Percentiles rank a stretch among this genome's conserved stretches.
These are phyloP conservation scores for Eupithecia vulgata DNA, from an alignment of 2,888 invertebrate genomes.

Conservation along the genomic window DNA sequence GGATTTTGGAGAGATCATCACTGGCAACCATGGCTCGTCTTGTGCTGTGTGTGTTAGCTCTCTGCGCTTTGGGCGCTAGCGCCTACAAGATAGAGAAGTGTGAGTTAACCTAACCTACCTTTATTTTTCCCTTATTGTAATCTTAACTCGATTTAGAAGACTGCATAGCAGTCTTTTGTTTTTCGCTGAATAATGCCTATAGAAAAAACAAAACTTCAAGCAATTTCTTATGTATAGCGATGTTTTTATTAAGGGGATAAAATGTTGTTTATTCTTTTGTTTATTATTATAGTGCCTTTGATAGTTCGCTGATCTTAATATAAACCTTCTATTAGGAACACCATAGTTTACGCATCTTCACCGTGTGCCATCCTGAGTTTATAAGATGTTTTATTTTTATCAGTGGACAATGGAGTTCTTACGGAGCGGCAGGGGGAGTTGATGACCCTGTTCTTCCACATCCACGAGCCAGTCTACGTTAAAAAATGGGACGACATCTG, in stretches of 20 bases:
- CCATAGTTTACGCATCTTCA: background rate
- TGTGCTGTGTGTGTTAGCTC: slow-evolving; percentile 67
- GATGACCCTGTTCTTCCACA: slow-evolving; percentile 73
- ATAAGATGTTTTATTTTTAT: slow-evolving; percentile 36
- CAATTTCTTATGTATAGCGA: background rate
- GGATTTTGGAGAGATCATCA: slow-evolving; percentile 44
- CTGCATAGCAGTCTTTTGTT: background rate
- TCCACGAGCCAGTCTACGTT: slow-evolving; percentile 84
- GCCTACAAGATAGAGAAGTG: slow-evolving; percentile 57
- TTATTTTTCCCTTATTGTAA: background rate
- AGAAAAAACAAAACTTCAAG: background rate
- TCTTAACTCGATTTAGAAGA: background rate
- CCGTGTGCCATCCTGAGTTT: no score
- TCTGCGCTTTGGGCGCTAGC: slow-evolving; percentile 63
- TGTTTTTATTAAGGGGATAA: no score
- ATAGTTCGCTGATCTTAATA: background rate
- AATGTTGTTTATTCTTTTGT: no score
- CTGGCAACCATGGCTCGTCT: slow-evolving; percentile 68
- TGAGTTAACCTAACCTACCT: slow-evolving; percentile 56
- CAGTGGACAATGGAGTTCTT: slow-evolving; percentile 80
- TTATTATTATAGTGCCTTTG: background rate
- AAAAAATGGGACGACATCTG: slow-evolving; percentile 78
- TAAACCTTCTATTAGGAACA: background rate
- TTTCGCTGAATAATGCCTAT: background rate
- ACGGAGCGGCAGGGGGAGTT: slow-evolving; percentile 72